Percentiles rank a stretch among this genome's conserved stretches.
Conservation (phyloP, 2,113 vertebrate genomes). For the Bubalus kerabau region DNA sequence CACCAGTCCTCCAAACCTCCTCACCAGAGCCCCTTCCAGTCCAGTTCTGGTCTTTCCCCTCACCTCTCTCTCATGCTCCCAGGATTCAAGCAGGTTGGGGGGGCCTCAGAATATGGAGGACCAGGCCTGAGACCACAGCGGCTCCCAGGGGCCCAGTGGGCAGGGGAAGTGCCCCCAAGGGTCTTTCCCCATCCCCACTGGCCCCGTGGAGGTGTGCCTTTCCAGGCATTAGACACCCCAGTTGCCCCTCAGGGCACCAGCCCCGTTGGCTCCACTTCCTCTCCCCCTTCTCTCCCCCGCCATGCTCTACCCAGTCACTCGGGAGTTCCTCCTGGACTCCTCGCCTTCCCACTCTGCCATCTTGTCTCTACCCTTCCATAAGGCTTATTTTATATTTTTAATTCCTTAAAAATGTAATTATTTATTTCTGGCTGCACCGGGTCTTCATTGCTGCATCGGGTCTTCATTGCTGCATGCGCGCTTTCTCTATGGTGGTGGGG, state of each 20-base stretch:
- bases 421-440: not conserved
- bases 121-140: not conserved
- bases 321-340: not conserved
- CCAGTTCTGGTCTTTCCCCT: not conserved
- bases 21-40: not conserved
- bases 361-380: not conserved
- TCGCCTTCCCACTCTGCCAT: not conserved
- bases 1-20: not conserved
- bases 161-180: not conserved
- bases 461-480: rapidly evolving
- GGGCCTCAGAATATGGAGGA: not conserved
- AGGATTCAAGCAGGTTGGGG: rapidly evolving
- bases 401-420: not conserved
- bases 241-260: not conserved
- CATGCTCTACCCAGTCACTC: not conserved
- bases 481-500: not conserved
- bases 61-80: not conserved
- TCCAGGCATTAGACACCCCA: not conserved
- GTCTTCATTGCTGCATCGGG: not conserved
- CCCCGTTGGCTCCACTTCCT: not conserved
- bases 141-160: not conserved
- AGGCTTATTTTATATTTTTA: not conserved
- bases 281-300: not conserved
- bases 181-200: not conserved
- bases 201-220: not conserved